Evolutionary conservation across 2,113 vertebrate genomes (phyloP).

Genomic region (Heterocephalus glaber): DNA sequence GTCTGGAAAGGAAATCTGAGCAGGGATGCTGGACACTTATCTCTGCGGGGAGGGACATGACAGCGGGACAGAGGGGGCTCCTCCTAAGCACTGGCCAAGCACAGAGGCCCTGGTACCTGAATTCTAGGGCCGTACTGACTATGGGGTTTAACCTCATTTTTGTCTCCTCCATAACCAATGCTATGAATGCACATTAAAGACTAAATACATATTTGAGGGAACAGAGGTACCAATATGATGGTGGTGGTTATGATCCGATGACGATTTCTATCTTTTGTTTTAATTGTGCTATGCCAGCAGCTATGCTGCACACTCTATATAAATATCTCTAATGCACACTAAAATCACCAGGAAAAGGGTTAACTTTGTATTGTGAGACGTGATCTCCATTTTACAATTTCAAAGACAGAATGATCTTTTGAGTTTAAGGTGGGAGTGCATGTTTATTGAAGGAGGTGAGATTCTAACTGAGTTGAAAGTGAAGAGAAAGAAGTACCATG

Average conservation of each 20-base stretch:
- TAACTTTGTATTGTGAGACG: not conserved
- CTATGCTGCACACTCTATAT: not conserved
- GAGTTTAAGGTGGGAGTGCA: not conserved
- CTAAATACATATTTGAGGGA: not conserved
- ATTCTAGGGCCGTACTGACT: no score
- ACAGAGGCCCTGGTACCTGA: rapidly evolving
- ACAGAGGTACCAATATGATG: not conserved
- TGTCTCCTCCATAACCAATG: not conserved
- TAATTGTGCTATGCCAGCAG: not conserved
- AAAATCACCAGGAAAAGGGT: not conserved
- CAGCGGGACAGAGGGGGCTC: rapidly evolving
- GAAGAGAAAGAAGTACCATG: not conserved
- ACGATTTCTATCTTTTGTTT: not conserved
- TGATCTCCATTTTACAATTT: not conserved
- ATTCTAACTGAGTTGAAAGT: not conserved
- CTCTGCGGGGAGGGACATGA: rapidly evolving
- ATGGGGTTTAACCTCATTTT: not conserved
- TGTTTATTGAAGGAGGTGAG: not conserved
- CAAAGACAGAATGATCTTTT: not conserved
- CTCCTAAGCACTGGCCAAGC: not conserved
- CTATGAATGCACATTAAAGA: not conserved
- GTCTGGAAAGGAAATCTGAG: not conserved
- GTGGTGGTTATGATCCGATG: not conserved
- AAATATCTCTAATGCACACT: not conserved
- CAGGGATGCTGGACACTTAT: not conserved